Percentiles rank a stretch among this genome's conserved stretches.
These are phyloP conservation scores for Idaea aversata DNA, from an alignment of 2,888 invertebrate species.

Conservation along the genomic window DNA sequence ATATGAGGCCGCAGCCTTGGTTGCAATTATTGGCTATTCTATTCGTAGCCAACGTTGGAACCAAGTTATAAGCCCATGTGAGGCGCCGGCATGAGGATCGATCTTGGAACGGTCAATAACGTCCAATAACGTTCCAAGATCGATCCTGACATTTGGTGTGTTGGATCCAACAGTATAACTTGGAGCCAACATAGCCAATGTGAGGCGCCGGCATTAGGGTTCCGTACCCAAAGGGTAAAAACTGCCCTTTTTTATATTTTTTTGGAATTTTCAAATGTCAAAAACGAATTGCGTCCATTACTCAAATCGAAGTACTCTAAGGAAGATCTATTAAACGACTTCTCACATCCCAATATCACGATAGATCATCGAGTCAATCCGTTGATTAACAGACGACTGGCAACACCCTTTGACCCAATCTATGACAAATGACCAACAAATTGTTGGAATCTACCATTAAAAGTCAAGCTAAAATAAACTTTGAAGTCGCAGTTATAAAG, in stretches of 20 bases:
- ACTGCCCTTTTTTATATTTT: background rate
- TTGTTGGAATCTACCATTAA: slow-evolving; percentile 34
- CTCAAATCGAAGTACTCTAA: slow-evolving; percentile 27
- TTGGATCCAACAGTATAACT: no score
- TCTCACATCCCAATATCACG: slow-evolving; percentile 41
- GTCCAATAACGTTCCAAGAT: no score
- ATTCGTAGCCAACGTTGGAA: no score
- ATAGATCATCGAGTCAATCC: slow-evolving; percentile 59
- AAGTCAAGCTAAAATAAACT: slow-evolving; percentile 21
- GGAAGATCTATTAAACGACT: slow-evolving; percentile 7
- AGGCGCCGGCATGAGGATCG: no score
- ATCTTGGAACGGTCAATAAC: no score
- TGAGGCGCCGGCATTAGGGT: no score
- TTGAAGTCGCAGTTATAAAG: slow-evolving; percentile 14
- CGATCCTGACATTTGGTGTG: no score
- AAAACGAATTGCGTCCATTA: slow-evolving; percentile 8
- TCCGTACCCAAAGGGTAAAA: no score
- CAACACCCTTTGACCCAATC: slow-evolving; percentile 60
- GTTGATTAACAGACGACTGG: slow-evolving; percentile 65
- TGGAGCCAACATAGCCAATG: no score
- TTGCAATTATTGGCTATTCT: no score
- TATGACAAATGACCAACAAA: slow-evolving; percentile 66
- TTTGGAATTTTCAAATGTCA: background rate
- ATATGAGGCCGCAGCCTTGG: no score
- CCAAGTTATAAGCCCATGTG: no score